These are phyloP conservation scores for Euleptes europaea DNA, from an alignment of 2,113 vertebrate genomes.

Conservation along the genomic window DNA sequence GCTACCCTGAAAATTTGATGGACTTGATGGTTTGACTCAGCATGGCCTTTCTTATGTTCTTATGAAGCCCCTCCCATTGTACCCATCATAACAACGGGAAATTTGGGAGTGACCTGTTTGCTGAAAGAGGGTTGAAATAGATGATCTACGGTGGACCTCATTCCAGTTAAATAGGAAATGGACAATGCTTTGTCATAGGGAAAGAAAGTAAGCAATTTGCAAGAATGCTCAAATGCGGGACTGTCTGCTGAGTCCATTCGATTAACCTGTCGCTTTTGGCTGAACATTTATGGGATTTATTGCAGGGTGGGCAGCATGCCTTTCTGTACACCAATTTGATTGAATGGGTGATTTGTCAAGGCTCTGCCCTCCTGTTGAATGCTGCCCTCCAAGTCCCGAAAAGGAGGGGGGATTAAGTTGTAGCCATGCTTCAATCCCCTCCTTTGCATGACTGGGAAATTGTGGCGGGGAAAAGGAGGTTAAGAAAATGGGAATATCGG, in stretches of 20 bases:
- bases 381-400: neutral
- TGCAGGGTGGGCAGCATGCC: conserved; percentile 44
- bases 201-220: neutral
- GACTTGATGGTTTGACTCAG: too few species aligned
- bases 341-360: conserved; percentile 50
- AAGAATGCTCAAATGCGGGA: neutral
- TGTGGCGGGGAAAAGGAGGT: neutral
- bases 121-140: neutral
- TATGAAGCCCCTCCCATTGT: neutral
- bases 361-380: neutral
- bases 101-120: neutral
- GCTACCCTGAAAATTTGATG: too few species aligned
- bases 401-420: conserved; percentile 45
- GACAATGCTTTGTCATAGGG: neutral
- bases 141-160: neutral
- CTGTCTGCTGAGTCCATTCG: conserved; percentile 1
- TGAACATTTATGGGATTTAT: conserved; percentile 49
- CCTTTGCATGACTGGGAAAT: neutral
- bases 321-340: conserved; percentile 59
- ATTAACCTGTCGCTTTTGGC: conserved; percentile 44
- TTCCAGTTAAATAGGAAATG: neutral
- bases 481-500: neutral
- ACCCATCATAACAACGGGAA: neutral
- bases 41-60: too few species aligned
- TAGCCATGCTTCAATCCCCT: conserved; percentile 43